A percentile compares a stretch with the other conserved stretches of the same genome.
phyloP scores from a whole-genome alignment of 2,888 invertebrate genomes.

The Tipula unca region DNA sequence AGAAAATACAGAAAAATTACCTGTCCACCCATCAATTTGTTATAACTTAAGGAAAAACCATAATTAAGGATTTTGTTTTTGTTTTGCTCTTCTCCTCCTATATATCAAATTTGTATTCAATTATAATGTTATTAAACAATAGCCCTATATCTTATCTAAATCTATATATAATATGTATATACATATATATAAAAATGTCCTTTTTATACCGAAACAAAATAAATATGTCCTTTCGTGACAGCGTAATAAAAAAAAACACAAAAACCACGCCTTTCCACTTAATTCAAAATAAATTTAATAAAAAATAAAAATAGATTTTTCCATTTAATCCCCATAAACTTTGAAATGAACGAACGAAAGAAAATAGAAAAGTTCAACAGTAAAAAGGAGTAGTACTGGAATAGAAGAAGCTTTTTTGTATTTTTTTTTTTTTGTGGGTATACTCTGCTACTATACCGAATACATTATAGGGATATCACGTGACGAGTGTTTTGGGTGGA shows the following conservation, averaged over 20 bases:
- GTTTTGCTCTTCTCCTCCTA: neutral
- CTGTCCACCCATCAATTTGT: slow-evolving; percentile 14
- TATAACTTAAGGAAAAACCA: neutral
- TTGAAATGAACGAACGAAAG: neutral
- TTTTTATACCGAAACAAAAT: neutral
- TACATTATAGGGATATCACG: neutral
- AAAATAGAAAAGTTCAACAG: neutral
- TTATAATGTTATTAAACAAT: neutral
- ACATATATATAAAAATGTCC: neutral
- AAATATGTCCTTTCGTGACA: slow-evolving; percentile 14
- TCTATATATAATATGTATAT: neutral
- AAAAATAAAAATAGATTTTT: neutral
- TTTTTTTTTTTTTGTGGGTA: neutral
- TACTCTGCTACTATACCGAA: neutral
- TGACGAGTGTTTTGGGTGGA: neutral
- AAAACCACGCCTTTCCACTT: slow-evolving; percentile 14
- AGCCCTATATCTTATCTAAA: neutral
- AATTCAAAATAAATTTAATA: neutral
- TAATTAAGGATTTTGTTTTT: neutral
- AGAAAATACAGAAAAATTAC: neutral
- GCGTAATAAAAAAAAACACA: neutral
- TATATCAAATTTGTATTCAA: neutral
- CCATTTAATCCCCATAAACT: neutral
- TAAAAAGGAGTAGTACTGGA: neutral
- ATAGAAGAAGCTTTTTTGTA: neutral